These are phyloP conservation scores for Chrysemys picta DNA, from an alignment of 2,113 vertebrate species.

Conservation along the genomic window DNA sequence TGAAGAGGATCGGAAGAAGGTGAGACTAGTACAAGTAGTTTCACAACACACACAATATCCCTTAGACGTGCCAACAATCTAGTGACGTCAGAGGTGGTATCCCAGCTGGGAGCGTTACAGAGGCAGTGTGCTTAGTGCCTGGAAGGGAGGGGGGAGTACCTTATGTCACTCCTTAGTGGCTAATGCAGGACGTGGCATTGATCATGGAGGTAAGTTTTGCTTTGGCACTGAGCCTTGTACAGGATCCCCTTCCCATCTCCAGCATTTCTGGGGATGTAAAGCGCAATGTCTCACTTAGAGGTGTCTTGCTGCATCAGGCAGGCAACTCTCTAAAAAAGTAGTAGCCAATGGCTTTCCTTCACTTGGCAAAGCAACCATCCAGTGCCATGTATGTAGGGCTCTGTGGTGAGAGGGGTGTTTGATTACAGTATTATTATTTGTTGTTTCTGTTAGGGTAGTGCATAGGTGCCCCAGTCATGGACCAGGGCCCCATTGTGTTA, in stretches of 20 bases:
- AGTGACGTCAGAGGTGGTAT: neutral
- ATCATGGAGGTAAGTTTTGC: neutral
- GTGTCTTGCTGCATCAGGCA: neutral
- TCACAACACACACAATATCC: fast-evolving
- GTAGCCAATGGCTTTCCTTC: neutral
- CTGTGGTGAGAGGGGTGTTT: neutral
- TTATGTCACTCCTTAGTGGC: neutral
- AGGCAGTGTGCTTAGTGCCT: neutral
- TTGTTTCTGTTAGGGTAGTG: neutral
- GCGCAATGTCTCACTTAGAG: neutral
- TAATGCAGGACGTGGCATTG: neutral
- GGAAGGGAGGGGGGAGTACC: neutral
- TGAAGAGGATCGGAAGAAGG: slow-evolving; percentile 98
- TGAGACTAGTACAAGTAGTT: slow-evolving; percentile 34
- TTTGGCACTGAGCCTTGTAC: neutral
- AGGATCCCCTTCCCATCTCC: neutral
- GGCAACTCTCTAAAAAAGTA: neutral
- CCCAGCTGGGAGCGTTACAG: neutral
- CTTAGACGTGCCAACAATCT: neutral
- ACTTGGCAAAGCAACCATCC: fast-evolving
- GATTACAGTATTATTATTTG: neutral
- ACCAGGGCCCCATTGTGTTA: neutral
- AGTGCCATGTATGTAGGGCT: neutral
- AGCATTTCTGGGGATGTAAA: neutral
- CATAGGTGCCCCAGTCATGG: neutral